phyloP scores from a whole-genome alignment of 2,113 vertebrate species.

The Phalacrocorax carbo region DNA sequence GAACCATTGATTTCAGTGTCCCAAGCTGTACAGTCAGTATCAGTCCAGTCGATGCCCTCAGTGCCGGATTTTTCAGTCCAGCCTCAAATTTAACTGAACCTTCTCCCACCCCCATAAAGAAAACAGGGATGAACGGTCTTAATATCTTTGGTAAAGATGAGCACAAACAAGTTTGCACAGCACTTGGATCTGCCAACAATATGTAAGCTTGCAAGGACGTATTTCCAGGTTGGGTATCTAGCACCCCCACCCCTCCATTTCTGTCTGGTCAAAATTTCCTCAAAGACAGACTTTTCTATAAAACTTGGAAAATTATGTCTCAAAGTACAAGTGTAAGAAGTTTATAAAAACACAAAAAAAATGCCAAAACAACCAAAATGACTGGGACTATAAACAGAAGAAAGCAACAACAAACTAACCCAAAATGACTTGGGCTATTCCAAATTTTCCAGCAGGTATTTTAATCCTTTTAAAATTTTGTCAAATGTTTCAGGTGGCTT shows the following conservation, averaged over 20 bases:
- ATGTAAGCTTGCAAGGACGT: rapidly evolving
- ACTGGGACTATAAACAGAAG: background rate
- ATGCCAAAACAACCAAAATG: background rate
- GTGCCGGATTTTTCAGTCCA: background rate
- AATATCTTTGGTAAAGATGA: background rate
- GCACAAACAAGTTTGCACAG: background rate
- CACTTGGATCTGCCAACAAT: background rate
- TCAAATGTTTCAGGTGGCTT: background rate
- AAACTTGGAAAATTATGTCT: background rate
- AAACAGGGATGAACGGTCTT: background rate
- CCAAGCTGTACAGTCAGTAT: background rate
- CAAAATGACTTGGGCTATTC: background rate
- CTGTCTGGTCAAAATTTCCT: background rate
- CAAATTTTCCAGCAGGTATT: background rate
- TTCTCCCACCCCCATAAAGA: background rate
- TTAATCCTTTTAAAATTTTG: background rate
- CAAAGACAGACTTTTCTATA: background rate
- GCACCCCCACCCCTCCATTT: rapidly evolving
- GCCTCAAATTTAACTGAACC: background rate
- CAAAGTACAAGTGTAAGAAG: background rate
- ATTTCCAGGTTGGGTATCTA: background rate
- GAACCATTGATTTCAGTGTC: slow-evolving; percentile 3
- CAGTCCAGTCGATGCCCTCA: background rate
- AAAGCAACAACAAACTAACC: background rate
- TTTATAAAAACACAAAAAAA: background rate